Evolutionary conservation across 2,113 vertebrate genomes (phyloP).

Genomic region (Sterna hirundo): DNA sequence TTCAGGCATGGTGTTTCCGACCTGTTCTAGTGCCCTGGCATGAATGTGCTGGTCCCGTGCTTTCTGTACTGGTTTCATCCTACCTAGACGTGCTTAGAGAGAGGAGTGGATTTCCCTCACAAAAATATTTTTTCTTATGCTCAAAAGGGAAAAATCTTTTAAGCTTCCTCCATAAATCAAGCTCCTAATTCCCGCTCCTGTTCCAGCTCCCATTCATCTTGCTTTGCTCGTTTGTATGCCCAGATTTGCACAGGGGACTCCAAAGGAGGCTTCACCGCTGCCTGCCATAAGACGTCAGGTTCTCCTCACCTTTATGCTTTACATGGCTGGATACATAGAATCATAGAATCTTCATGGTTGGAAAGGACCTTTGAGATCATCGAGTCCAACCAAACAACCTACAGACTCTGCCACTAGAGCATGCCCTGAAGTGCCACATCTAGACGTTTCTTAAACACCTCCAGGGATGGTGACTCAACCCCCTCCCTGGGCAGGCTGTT

Average conservation of each 20-base stretch:
- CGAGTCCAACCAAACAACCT: too few relatives aligned
- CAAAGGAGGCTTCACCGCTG: not conserved
- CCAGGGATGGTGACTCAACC: too few relatives aligned
- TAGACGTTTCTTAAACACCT: too few relatives aligned
- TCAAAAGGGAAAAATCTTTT: not conserved
- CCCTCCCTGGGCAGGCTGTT: too few relatives aligned
- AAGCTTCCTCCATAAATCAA: not conserved
- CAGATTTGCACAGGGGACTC: not conserved
- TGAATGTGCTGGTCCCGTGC: rapidly evolving
- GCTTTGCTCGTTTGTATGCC: not conserved
- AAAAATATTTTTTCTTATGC: not conserved
- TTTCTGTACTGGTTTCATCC: not conserved
- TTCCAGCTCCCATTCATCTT: not conserved
- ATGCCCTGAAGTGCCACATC: too few relatives aligned
- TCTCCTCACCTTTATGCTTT: not conserved
- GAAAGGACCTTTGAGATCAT: too few relatives aligned
- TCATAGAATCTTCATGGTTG: too few relatives aligned
- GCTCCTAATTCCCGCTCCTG: not conserved
- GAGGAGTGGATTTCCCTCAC: not conserved
- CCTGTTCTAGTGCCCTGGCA: not conserved
- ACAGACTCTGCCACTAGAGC: too few relatives aligned
- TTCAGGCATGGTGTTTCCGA: not conserved
- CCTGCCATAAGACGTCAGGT: not conserved
- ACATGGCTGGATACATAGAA: not conserved
- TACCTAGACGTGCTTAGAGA: too few relatives aligned